A percentile compares a stretch with the other conserved stretches of the same genome.
Evolutionary conservation across 2,113 vertebrate genomes (phyloP).

Genomic region (Promerops cafer): DNA sequence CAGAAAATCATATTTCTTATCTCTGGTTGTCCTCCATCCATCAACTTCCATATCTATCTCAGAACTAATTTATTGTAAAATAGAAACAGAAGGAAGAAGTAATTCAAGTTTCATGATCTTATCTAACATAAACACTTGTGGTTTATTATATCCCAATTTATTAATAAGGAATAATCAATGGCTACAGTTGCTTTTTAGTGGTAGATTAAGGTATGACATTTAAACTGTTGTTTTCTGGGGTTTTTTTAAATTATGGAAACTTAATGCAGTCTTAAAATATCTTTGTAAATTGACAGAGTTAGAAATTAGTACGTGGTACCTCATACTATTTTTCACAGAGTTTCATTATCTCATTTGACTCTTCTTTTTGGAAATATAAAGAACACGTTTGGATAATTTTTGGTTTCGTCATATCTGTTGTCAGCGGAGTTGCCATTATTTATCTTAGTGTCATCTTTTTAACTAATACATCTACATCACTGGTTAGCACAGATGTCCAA

Average conservation of each 20-base stretch:
- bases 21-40: not conserved
- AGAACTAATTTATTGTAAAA: not conserved
- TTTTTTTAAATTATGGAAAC: not conserved
- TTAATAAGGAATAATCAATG: not conserved
- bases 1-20: not conserved
- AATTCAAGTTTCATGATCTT: not conserved
- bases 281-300: not conserved
- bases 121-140: not conserved
- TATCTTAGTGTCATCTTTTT: not conserved
- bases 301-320: not conserved
- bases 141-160: not conserved
- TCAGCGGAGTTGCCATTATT: not conserved
- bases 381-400: not conserved
- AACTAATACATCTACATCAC: not conserved
- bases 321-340: not conserved
- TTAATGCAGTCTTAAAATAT: not conserved
- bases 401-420: fast-evolving
- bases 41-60: not conserved
- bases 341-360: not conserved
- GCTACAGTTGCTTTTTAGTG: not conserved
- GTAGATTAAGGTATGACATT: not conserved
- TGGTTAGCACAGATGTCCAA: not conserved
- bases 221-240: not conserved
- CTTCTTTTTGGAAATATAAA: not conserved
- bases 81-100: not conserved